Base-by-base conservation (phyloP, 1,140 invertebrate species). In the Periplaneta americana region DNA sequence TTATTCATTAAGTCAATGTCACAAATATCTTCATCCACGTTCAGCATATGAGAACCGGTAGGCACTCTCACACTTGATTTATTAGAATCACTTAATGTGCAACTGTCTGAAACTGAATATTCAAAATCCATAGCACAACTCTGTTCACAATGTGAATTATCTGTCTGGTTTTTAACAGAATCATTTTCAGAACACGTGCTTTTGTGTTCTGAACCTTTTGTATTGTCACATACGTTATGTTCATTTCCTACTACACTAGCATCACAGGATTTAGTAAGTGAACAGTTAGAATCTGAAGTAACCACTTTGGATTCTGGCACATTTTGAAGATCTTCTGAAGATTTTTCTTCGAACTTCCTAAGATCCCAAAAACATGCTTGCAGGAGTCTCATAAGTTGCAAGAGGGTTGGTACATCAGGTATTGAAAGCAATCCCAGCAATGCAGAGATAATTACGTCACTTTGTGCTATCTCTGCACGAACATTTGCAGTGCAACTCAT, bases 391-490 rank as follows among this genome's bases (percentile, higher is more conserved):
- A 95, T 88, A 36, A 94, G 84, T 87, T 95, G 94, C 34, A 93
- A 88, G 11, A 95, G 85, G 37, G 92, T 91, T 66, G 91, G 88
- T 22, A 90, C 89, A 85, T 95, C 93, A 81, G 91, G 89, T 75
- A 89, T 90, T 36, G 90, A 88, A 11, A 93, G 86, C 39, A 91
- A 85, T 76, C 90, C 88, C 6, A 94, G 85, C 31, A 95, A 85
- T 28, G 87, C 87, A 18, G 85, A 85, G 4, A 91, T 83, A 34
- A 92, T 86, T 22, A 86, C 84, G 13, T 88, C 83, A 79, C 88
- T 87, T 75, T 88, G 86, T 18, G 87, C 84, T 5, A 93, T 83
- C 13, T 83, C 81, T 34, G 87, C 83, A 9, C 92, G 86, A 8
- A 90, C 85, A 84, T 89, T 85, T 82, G 88, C 85, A 32, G 91